phyloP scores from a whole-genome alignment of 2,113 vertebrate species.

The Anser brachyrhynchus region DNA sequence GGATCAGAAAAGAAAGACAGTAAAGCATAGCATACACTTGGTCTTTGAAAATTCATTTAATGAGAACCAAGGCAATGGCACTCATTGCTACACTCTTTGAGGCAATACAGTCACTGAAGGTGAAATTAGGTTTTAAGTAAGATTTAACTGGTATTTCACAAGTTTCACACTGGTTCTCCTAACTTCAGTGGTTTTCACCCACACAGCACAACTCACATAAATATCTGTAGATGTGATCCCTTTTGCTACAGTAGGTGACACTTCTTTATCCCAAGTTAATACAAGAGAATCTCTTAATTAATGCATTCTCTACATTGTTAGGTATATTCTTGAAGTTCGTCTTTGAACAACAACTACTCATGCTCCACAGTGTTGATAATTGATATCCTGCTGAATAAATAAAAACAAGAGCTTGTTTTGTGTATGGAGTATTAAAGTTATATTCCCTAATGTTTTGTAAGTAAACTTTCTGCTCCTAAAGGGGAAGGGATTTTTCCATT shows the following conservation, averaged over 20 bases:
- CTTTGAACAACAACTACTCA: not conserved
- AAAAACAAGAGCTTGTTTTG: not conserved
- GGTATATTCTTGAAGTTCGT: not conserved
- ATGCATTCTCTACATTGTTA: not conserved
- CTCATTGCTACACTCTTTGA: not conserved
- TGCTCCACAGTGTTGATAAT: not conserved
- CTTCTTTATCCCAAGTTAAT: not conserved
- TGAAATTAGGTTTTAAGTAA: slow-evolving; percentile 9
- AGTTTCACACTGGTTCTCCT: not conserved
- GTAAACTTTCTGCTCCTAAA: not conserved
- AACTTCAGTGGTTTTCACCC: not conserved
- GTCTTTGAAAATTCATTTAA: not conserved
- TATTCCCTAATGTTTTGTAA: not conserved
- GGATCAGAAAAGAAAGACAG: not conserved
- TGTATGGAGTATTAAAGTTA: not conserved
- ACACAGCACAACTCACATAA: not conserved
- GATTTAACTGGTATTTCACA: not conserved
- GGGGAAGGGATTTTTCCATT: not conserved
- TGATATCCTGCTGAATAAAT: not conserved
- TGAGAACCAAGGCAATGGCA: not conserved
- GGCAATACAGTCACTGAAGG: not conserved
- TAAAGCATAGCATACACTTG: not conserved
- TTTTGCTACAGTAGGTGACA: not conserved
- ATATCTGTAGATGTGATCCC: not conserved
- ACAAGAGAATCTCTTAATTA: not conserved